A percentile compares a stretch with the other conserved stretches of the same genome.
Evolutionary conservation across 1,140 invertebrate genomes (phyloP).

Genomic region (Plodia interpunctella): DNA sequence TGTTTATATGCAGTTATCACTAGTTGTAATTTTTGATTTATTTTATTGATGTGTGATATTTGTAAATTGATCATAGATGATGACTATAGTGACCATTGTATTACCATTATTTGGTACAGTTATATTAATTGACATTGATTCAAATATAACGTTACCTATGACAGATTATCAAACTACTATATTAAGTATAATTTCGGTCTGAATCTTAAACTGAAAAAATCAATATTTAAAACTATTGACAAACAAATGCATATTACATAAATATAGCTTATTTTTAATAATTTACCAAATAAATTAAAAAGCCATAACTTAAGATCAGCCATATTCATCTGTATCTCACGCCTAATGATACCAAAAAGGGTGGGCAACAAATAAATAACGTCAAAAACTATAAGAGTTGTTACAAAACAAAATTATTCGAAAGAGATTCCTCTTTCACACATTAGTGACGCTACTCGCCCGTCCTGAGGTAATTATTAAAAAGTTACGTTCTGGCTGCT

Average conservation of each 20-base stretch:
- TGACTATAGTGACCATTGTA: too few relatives aligned
- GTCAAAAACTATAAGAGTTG: slow-evolving; percentile 62
- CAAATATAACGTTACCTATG: too few relatives aligned
- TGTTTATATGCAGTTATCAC: not conserved
- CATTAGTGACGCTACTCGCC: slow-evolving; percentile 71
- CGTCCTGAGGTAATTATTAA: slow-evolving; percentile 68
- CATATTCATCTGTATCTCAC: slow-evolving; percentile 19
- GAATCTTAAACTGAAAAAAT: too few relatives aligned
- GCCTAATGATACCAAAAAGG: slow-evolving; percentile 38
- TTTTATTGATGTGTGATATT: too few relatives aligned
- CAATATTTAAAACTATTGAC: not conserved
- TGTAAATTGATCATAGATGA: too few relatives aligned
- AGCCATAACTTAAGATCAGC: slow-evolving; percentile 3
- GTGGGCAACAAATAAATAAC: slow-evolving; percentile 60
- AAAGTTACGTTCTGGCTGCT: slow-evolving; percentile 58
- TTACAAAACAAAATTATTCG: slow-evolving; percentile 71
- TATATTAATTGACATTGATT: too few relatives aligned
- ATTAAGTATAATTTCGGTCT: too few relatives aligned
- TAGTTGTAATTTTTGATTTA: too few relatives aligned
- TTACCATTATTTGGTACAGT: too few relatives aligned
- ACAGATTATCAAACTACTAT: too few relatives aligned
- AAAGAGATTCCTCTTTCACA: slow-evolving; percentile 63
- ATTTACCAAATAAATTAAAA: not conserved
- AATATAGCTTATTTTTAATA: not conserved
- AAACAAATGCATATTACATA: not conserved